A percentile compares a stretch with the other conserved stretches of the same genome.
Evolutionary conservation across 2,797 vertebrate species (phyloP).

Genomic region (Dryobates pubescens): DNA sequence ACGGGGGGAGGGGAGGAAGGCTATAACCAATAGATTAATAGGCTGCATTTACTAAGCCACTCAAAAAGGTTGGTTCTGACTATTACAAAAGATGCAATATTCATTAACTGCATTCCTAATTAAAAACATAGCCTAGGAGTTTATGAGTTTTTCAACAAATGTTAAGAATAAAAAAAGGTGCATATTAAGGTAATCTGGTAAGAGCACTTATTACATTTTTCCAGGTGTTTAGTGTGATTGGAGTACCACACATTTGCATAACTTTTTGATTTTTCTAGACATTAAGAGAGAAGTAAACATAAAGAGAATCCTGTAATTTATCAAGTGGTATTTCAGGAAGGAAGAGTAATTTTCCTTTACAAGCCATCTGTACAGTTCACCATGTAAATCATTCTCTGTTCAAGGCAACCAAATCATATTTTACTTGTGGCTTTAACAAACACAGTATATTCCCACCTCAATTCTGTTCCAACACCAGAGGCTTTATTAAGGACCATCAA

Average conservation of each 20-base stretch:
- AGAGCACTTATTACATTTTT: constrained; percentile 56
- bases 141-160: constrained; percentile 53
- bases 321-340: constrained; percentile 71
- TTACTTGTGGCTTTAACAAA: constrained; percentile 31
- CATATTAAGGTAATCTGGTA: constrained; percentile 59
- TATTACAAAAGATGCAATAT: background rate
- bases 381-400: constrained; percentile 49
- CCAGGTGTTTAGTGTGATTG: constrained; percentile 71
- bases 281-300: constrained; percentile 39
- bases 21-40: background rate
- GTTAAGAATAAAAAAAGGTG: constrained; percentile 8
- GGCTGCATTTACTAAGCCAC: background rate
- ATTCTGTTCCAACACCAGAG: constrained; percentile 16
- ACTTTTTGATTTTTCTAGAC: constrained; percentile 61
- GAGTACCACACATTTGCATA: constrained; percentile 69
- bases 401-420: constrained; percentile 51
- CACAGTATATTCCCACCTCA: background rate
- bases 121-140: constrained; percentile 2
- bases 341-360: constrained; percentile 64
- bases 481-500: constrained; percentile 46
- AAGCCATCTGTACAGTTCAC: constrained; percentile 61
- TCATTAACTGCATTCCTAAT: constrained; percentile 12
- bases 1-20: too few species aligned
- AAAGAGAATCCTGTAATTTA: constrained; percentile 68
- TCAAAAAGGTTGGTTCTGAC: background rate